Conservation (phyloP, 2,797 vertebrate species). For the Taeniopygia guttata region DNA sequence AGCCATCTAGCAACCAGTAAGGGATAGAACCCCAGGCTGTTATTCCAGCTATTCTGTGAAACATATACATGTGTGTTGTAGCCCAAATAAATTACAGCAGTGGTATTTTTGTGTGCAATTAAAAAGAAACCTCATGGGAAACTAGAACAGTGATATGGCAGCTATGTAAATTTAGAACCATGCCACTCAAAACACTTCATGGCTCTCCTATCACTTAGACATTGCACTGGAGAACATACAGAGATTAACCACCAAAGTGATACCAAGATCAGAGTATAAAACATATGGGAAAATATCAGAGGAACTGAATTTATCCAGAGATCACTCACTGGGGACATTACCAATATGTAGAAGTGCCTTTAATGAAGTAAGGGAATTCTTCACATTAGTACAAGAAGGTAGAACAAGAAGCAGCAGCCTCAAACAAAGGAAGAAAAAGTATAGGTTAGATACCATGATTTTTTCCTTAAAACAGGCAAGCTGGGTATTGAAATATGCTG, state of each 20-base stretch:
- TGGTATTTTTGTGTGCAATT: background rate
- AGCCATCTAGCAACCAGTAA: background rate
- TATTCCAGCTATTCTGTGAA: background rate
- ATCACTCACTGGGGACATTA: slow-evolving; percentile 60
- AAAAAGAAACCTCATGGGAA: background rate
- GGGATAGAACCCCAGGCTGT: background rate
- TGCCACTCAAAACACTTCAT: background rate
- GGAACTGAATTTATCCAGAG: slow-evolving; percentile 59
- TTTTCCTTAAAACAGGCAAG: slow-evolving; percentile 8
- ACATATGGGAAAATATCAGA: slow-evolving; percentile 44
- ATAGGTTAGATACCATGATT: slow-evolving; percentile 27
- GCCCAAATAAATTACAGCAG: background rate
- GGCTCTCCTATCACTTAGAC: background rate
- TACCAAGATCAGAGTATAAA: slow-evolving; percentile 41
- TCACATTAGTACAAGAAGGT: slow-evolving; percentile 64
- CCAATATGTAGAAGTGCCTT: slow-evolving; percentile 50
- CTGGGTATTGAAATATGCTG: slow-evolving; percentile 10
- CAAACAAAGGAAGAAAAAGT: slow-evolving; percentile 48
- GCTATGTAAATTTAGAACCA: background rate
- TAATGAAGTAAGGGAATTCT: slow-evolving; percentile 67
- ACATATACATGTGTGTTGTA: background rate
- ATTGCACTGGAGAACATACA: background rate
- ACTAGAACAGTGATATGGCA: background rate
- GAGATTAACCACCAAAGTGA: slow-evolving; percentile 19
- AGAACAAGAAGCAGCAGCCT: slow-evolving; percentile 62